These are phyloP conservation scores for Oenanthe melanoleuca DNA, from an alignment of 2,113 vertebrate genomes.

Conservation along the genomic window DNA sequence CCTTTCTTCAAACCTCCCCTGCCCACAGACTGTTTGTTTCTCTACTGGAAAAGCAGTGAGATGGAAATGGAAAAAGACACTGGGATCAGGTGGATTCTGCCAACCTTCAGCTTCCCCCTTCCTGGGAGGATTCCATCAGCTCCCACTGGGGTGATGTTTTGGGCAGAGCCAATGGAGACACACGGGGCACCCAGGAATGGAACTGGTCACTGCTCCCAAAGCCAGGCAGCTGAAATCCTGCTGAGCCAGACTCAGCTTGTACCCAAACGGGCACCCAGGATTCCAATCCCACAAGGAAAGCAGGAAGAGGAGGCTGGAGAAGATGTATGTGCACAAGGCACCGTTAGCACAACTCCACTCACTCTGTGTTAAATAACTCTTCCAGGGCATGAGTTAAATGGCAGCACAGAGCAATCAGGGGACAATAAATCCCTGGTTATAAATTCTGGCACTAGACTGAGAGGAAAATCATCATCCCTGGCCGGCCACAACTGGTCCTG, in stretches of 20 bases:
- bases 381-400: constrained; percentile 19
- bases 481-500: not conserved
- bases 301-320: not conserved
- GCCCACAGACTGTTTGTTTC: not conserved
- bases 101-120: not conserved
- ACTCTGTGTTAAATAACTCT: constrained; percentile 26
- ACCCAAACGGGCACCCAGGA: not conserved
- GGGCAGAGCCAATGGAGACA: accelerated
- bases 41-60: not conserved
- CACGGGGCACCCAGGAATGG: not conserved
- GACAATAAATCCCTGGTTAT: constrained; percentile 37
- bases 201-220: not conserved
- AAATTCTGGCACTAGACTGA: not conserved
- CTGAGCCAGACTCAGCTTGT: not conserved
- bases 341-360: constrained; percentile 8
- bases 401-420: constrained; percentile 34
- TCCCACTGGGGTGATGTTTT: not conserved
- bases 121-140: not conserved
- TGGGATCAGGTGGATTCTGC: not conserved
- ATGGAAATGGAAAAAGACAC: not conserved
- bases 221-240: accelerated
- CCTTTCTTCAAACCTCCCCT: not conserved
- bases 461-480: not conserved
- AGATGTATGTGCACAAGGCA: not conserved
- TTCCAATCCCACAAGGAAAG: not conserved